phyloP scores from a whole-genome alignment of 2,113 vertebrate genomes.

The Corynorhinus townsendii region DNA sequence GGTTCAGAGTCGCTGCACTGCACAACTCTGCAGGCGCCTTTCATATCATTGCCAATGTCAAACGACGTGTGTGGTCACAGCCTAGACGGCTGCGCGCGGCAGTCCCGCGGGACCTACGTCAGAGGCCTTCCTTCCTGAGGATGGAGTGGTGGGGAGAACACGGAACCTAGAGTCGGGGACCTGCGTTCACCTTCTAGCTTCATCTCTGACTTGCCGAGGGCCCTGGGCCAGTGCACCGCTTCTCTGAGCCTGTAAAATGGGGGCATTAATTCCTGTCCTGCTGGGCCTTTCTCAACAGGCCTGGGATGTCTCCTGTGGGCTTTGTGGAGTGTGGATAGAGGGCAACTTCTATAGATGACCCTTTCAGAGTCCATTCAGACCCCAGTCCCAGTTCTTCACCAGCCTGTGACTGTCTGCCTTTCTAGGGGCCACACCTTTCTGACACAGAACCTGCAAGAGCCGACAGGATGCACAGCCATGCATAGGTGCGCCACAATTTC shows the following conservation, averaged over 20 bases:
- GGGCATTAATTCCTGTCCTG: neutral
- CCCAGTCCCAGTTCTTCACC: neutral
- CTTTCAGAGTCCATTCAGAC: neutral
- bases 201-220: neutral
- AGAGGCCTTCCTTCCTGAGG: neutral
- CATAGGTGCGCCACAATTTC: constrained; percentile 15
- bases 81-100: neutral
- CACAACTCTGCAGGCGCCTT: neutral
- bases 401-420: neutral
- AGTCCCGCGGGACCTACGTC: neutral
- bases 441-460: neutral
- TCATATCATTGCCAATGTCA: neutral
- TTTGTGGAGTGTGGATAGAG: neutral
- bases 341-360: neutral
- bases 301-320: neutral
- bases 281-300: neutral
- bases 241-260: neutral
- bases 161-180: neutral
- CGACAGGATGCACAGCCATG: constrained; percentile 8
- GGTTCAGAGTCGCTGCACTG: neutral
- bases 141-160: neutral
- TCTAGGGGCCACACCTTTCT: neutral
- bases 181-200: neutral
- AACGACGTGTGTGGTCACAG: neutral
- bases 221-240: neutral